These are phyloP conservation scores for Euwallacea similis DNA, from an alignment of 1,140 invertebrate species.

Conservation along the genomic window DNA sequence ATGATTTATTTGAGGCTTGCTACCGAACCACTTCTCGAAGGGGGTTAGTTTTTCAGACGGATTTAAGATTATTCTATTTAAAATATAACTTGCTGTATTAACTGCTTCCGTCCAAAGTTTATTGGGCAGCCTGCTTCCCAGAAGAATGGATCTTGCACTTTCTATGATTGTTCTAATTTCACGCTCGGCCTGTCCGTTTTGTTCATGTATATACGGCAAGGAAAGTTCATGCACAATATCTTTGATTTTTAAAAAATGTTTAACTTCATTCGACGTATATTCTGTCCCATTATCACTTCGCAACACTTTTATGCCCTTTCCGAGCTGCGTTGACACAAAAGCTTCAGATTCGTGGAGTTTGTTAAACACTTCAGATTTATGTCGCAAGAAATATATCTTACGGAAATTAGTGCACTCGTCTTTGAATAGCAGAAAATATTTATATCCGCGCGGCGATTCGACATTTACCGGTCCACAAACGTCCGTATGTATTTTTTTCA, in stretches of 20 bases:
- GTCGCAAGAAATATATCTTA: conserved; percentile 18
- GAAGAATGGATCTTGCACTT: no score
- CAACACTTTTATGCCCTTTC: no score
- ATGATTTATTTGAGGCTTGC: conserved; percentile 16
- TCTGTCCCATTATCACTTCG: no score
- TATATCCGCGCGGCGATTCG: conserved; percentile 11
- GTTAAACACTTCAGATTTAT: conserved; percentile 37
- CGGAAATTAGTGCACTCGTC: conserved; percentile 15
- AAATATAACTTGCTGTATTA: no score
- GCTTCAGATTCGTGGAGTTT: conserved; percentile 20
- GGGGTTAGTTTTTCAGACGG: conserved; percentile 1
- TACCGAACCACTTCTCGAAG: conserved; percentile 39
- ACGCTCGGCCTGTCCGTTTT: conserved; percentile 10
- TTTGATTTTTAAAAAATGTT: no score
- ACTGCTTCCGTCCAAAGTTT: no score
- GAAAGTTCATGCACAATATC: conserved; percentile 9
- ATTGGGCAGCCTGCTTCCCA: no score
- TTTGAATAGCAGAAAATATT: conserved; percentile 24
- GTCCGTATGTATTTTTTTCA: conserved; percentile 19
- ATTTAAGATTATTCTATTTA: no score
- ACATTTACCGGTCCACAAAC: conserved; percentile 14
- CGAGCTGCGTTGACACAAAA: neutral
- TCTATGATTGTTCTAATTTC: no score
- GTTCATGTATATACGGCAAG: conserved; percentile 4
- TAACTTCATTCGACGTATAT: no score